Evolutionary conservation across 2,888 invertebrate species (phyloP), one percentile per base, ranked within the genome.

Genomic region (Drosophila nr. perissopoda): DNA sequence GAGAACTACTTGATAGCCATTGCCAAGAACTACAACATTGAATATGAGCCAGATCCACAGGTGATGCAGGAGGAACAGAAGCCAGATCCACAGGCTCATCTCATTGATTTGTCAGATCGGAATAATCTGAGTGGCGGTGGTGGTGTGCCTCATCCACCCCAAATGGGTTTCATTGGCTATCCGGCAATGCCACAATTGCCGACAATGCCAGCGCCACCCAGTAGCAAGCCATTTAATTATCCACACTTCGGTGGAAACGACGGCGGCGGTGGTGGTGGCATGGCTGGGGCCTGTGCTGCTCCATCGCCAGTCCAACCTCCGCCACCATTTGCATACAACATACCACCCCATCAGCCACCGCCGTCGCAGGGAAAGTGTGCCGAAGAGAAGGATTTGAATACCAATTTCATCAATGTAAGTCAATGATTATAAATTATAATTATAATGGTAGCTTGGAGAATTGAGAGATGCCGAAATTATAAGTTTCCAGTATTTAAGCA

Each of bases 1-100:
- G 99, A 99, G 92, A 97, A 97, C 96, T 94, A 95, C 87, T 94
- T 99, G 83, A 97, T 99, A 87, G 99, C 99, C 94, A 99, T 99
- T 84, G 98, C 99, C 1, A 98, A 97, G 93, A 97, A 97, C 89
- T 99, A 98, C 92, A 97, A 98, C 93, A 96, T 99, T 57, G 96
- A 97, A 57, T 99, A 99, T 93, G 97, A 97, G 78, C 99, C 99
- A 0, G 99, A 99, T 94, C 97, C 97, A 78, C 96, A 97, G 93
- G 95, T 98, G 11, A 96, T 98, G 96, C 95, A 96, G 78, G 96
- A 96, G 80, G 97, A 96, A 82, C 76, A 83, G 29, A 83, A 85
- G 51, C 87, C 91, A 33, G 82, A 78, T 62, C 67, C 45, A 34
- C 94, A 94, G 91, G 95, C 95, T 2, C 92, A 96, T 90, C 92